phyloP scores from a whole-genome alignment of 1,140 invertebrate genomes.

The Neodiprion fabricii region DNA sequence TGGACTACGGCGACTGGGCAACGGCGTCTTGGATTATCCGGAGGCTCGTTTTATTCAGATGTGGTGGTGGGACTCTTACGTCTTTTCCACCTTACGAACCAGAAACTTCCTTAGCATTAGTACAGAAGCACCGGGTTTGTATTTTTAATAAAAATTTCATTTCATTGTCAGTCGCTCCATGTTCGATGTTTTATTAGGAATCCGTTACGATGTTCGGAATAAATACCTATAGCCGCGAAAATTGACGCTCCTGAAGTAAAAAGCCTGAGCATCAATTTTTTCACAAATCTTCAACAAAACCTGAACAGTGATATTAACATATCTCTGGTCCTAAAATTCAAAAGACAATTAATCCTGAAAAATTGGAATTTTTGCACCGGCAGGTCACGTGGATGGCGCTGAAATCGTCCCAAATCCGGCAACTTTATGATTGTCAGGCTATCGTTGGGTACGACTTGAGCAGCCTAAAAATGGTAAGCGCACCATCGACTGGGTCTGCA shows the following conservation, averaged over 20 bases:
- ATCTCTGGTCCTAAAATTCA: too few relatives aligned
- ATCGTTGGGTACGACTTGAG: conserved; percentile 4
- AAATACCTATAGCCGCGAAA: too few relatives aligned
- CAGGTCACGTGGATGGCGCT: conserved; percentile 3
- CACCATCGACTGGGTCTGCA: not conserved
- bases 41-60: not conserved
- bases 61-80: not conserved
- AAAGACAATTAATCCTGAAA: not conserved
- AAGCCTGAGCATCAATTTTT: too few relatives aligned
- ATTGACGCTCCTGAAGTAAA: too few relatives aligned
- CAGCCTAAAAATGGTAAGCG: not conserved
- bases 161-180: not conserved
- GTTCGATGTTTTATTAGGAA: too few relatives aligned
- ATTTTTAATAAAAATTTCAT: not conserved
- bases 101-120: not conserved
- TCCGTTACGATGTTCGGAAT: too few relatives aligned
- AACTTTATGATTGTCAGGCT: not conserved
- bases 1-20: conserved; percentile 6
- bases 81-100: not conserved
- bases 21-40: not conserved
- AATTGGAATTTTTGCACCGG: not conserved
- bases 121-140: not conserved
- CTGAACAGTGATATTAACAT: too few relatives aligned
- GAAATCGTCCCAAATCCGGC: not conserved
- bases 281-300: too few relatives aligned